These are phyloP conservation scores for Sciaenops ocellatus DNA, from an alignment of 2,797 vertebrate species.

Conservation along the genomic window DNA sequence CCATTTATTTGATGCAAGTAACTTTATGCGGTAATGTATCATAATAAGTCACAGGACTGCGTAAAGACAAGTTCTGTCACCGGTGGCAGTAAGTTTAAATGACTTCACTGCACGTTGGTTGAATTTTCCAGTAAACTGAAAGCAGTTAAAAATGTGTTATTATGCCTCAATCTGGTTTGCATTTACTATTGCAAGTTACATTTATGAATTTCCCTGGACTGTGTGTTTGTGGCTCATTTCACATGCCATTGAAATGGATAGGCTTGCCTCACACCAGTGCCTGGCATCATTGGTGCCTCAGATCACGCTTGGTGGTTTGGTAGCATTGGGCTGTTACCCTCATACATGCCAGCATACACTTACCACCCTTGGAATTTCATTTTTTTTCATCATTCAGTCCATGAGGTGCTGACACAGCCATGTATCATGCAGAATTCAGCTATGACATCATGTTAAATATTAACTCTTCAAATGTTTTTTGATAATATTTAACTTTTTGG, in stretches of 20 bases:
- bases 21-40: conserved; percentile 16
- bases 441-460: conserved; percentile 47
- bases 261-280: conserved; percentile 59
- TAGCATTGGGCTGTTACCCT: conserved; percentile 50
- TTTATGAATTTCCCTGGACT: conserved; percentile 62
- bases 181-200: conserved; percentile 61
- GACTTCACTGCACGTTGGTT: conserved; percentile 34
- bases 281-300: conserved; percentile 57
- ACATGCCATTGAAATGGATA: conserved; percentile 69
- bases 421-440: conserved; percentile 37
- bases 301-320: conserved; percentile 69
- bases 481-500: conserved; percentile 22
- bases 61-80: conserved; percentile 3
- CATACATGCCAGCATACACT: conserved; percentile 61
- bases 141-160: conserved; percentile 44
- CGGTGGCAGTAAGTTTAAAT: conserved; percentile 24
- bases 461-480: conserved; percentile 43
- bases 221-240: conserved; percentile 66
- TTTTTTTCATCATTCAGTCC: conserved; percentile 31
- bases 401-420: conserved; percentile 55
- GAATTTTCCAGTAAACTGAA: conserved; percentile 50
- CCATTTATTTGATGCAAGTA: background rate
- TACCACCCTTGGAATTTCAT: conserved; percentile 43
- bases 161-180: conserved; percentile 61
- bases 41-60: conserved; percentile 3